Percentiles rank a stretch among this genome's conserved stretches.
Conservation (phyloP, 1,140 invertebrate genomes). For the Ceratosolen fusciceps region DNA sequence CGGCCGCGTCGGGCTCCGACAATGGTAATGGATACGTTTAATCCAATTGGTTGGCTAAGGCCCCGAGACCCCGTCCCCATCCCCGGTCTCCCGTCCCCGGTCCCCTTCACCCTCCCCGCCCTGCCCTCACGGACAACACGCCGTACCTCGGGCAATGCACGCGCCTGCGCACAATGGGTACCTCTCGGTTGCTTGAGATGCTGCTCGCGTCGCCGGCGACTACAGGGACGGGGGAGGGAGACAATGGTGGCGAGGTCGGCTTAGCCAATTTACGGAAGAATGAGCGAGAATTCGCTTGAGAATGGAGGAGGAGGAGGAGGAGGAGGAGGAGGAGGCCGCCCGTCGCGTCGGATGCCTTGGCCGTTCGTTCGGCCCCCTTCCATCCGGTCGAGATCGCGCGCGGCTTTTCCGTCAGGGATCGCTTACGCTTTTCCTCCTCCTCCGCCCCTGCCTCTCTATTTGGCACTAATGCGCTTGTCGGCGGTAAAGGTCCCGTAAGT, state of each 20-base stretch:
- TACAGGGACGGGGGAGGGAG: neutral
- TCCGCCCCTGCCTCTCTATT: neutral
- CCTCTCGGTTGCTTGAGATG: too few species aligned
- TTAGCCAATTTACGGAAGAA: constrained; percentile 58
- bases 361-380: too few species aligned
- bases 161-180: constrained; percentile 27
- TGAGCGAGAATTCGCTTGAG: constrained; percentile 52
- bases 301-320: too few species aligned
- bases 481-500: constrained; percentile 25
- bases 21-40: constrained; percentile 68
- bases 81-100: too few species aligned
- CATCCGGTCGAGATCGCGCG: neutral
- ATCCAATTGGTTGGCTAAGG: constrained; percentile 61
- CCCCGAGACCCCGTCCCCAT: constrained; percentile 46
- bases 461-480: constrained; percentile 30
- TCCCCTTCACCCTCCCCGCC: too few species aligned
- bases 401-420: neutral
- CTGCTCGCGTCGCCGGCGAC: neutral
- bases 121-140: constrained; percentile 49
- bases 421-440: too few species aligned
- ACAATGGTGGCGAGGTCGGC: constrained; percentile 40
- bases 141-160: neutral
- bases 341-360: too few species aligned
- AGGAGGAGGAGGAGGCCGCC: too few species aligned
- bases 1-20: constrained; percentile 45